Percentiles rank a stretch among this genome's conserved stretches.
Evolutionary conservation across 2,888 invertebrate genomes (phyloP).

Genomic region (Coremacera marginata): DNA sequence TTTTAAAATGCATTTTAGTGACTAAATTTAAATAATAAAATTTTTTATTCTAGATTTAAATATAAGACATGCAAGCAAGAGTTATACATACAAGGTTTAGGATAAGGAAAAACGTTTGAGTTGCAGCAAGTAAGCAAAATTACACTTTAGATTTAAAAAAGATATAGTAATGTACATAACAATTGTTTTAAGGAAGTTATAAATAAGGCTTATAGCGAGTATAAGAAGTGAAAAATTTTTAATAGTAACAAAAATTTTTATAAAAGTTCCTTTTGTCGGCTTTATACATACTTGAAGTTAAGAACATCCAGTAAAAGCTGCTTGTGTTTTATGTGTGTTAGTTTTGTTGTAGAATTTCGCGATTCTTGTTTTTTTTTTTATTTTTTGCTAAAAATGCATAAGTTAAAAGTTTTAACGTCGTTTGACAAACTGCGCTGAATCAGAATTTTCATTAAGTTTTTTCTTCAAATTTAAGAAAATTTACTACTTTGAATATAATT

Average conservation of each 20-base stretch:
- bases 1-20: no score
- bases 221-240: background rate
- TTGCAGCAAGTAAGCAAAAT: no score
- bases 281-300: background rate
- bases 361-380: background rate
- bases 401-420: background rate
- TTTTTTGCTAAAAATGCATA: conserved; percentile 6
- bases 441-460: conserved; percentile 64
- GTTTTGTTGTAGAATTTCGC: background rate
- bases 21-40: no score
- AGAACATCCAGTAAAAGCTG: background rate
- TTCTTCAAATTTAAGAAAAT: conserved; percentile 46
- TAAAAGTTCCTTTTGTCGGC: background rate
- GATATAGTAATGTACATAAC: no score
- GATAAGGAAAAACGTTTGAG: no score
- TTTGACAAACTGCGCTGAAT: conserved; percentile 68
- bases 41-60: no score
- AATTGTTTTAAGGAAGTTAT: background rate
- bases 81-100: no score
- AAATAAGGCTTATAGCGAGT: background rate
- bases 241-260: background rate
- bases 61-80: no score
- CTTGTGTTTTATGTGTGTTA: background rate
- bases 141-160: no score
- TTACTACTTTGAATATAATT: conserved; percentile 55